phyloP scores from a whole-genome alignment of 2,113 vertebrate species.

The Dunckerocampus dactyliophorus region DNA sequence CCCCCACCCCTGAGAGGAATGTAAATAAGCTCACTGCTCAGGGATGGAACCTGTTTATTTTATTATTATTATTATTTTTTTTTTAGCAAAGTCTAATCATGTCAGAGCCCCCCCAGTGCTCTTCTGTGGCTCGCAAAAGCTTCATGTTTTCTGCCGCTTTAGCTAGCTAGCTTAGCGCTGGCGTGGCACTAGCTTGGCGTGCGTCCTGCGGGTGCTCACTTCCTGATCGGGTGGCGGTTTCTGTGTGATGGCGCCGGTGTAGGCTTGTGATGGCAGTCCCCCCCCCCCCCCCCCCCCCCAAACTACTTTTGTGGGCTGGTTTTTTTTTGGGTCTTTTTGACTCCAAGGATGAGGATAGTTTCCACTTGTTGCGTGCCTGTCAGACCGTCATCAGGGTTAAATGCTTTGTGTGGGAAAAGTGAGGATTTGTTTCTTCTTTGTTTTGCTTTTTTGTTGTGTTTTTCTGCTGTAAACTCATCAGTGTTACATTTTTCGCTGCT shows the following conservation, averaged over 20 bases:
- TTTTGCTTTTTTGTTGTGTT: too few relatives aligned
- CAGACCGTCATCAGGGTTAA: neutral
- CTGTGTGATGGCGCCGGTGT: neutral
- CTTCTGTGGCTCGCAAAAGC: too few relatives aligned
- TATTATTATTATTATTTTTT: neutral
- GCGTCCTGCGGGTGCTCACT: neutral
- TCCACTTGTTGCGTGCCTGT: neutral
- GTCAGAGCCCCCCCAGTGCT: neutral
- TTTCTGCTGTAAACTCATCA: conserved; percentile 53
- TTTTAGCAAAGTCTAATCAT: conserved; percentile 6
- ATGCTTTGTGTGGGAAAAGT: conserved; percentile 11
- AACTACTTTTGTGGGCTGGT: too few relatives aligned
- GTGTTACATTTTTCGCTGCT: conserved; percentile 27
- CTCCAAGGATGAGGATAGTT: neutral
- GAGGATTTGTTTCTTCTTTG: conserved; percentile 5
- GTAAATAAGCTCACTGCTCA: conserved; percentile 1
- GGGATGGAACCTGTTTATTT: neutral
- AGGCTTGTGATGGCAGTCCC: neutral
- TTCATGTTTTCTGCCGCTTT: too few relatives aligned
- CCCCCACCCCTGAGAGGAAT: neutral
- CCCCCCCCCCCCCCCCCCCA: neutral
- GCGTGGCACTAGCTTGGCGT: too few relatives aligned
- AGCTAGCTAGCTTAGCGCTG: too few relatives aligned
- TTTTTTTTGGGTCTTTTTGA: neutral
- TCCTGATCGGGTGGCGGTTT: neutral